These are phyloP conservation scores for Amphimallon solstitiale DNA, from an alignment of 2,888 invertebrate species.

Conservation along the genomic window DNA sequence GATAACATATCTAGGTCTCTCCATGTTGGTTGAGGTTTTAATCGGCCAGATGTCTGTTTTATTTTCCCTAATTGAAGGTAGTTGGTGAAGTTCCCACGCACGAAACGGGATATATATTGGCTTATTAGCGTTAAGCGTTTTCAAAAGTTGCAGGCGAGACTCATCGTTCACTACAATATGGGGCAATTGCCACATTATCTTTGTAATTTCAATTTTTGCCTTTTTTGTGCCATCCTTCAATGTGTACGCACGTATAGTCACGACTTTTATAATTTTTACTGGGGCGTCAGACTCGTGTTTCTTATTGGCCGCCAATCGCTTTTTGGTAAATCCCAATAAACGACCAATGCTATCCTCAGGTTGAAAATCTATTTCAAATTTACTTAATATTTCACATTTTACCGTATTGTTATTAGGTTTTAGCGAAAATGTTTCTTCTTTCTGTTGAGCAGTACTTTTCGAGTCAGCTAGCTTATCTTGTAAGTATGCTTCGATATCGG, in stretches of 20 bases:
- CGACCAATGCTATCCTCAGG: constrained; percentile 28
- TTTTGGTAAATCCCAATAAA: background rate
- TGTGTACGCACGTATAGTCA: background rate
- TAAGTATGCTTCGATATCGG: too few species aligned
- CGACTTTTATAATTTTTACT: constrained; percentile 12
- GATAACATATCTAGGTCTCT: constrained; percentile 33
- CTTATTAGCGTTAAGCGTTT: background rate
- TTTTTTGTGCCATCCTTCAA: constrained; percentile 36
- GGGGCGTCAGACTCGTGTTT: background rate
- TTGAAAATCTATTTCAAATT: constrained; percentile 23
- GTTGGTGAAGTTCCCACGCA: constrained; percentile 56
- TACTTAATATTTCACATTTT: constrained; percentile 14
- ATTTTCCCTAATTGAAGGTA: constrained; percentile 52
- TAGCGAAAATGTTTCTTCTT: constrained; percentile 13
- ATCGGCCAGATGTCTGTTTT: constrained; percentile 51
- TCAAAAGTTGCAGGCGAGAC: constrained; percentile 47
- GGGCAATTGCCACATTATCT: constrained; percentile 45
- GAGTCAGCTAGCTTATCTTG: too few species aligned
- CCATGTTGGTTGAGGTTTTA: constrained; percentile 9
- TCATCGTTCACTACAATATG: constrained; percentile 45
- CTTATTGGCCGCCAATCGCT: background rate
- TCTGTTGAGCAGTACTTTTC: too few species aligned
- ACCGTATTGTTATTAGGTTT: constrained; percentile 45
- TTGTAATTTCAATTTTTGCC: constrained; percentile 8
- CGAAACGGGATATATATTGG: constrained; percentile 46